Conservation (phyloP, 2,888 invertebrate species). For the Drosophila eohydei region DNA sequence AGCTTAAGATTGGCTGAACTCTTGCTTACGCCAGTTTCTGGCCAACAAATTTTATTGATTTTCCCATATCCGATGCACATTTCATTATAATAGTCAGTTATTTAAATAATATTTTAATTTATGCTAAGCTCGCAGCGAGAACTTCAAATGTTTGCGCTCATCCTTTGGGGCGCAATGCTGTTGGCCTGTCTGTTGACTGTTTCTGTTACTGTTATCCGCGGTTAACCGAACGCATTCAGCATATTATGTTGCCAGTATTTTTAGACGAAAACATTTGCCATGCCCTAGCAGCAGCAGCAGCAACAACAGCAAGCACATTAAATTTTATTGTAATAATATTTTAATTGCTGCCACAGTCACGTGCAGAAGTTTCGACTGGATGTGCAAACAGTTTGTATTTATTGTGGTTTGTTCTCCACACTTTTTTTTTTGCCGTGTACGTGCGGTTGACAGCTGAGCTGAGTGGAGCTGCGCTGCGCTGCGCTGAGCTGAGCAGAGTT, state of each 20-base stretch:
- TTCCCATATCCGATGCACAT: neutral
- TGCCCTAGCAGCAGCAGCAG: constrained; percentile 2
- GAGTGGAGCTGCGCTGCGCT: neutral
- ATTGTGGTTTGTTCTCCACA: constrained; percentile 65
- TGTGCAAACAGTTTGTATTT: constrained; percentile 73
- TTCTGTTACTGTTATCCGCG: constrained; percentile 53
- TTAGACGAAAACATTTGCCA: constrained; percentile 26
- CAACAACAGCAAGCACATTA: constrained; percentile 18
- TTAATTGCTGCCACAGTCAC: constrained; percentile 74
- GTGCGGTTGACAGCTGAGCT: constrained; percentile 70
- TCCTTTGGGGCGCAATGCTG: constrained; percentile 9
- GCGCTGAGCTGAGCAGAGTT: constrained; percentile 1
- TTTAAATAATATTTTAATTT: constrained; percentile 32
- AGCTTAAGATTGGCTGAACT: too few relatives aligned
- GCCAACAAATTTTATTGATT: neutral
- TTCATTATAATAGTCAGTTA: neutral
- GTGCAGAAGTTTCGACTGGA: constrained; percentile 62
- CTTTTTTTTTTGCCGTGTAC: constrained; percentile 40
- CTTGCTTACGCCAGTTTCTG: too few relatives aligned
- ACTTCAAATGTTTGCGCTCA: constrained; percentile 3
- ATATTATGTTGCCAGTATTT: constrained; percentile 48
- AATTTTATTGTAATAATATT: constrained; percentile 75
- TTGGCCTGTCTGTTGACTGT: constrained; percentile 33
- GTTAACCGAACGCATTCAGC: constrained; percentile 63
- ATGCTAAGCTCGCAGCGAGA: constrained; percentile 8